Base-by-base conservation (phyloP, 92 coral and sea anemone species). In the Isaurus tuberculatus region DNA sequence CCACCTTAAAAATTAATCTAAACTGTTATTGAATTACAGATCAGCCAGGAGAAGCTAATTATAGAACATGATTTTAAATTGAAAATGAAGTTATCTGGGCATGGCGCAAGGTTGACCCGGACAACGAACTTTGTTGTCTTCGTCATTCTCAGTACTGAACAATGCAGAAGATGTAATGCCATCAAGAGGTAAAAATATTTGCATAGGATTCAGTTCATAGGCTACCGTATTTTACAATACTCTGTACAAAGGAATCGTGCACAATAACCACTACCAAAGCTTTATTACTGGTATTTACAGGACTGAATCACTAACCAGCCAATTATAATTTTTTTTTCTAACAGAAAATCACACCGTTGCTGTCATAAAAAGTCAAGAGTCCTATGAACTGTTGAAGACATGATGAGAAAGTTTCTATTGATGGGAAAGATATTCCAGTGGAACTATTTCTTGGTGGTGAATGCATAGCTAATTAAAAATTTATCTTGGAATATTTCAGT, bases 91-190 rank as follows among this genome's bases (percentile, higher is more conserved):
- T 26, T 84, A 29, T 72, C 83, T 74, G 88, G 88, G 20, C 77
- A 84, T 74, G 88, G 88, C 17, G 83, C 88, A 34, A 84, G 43
- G 64, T 74, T 84, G 83, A 31, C 87, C 0, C 3, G 87, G 70
- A 15, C 74, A 20, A 84, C 88, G 20, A 58, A 53, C 71, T 84
- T 84, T 64, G 83, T 74, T 42, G 66, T 84, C 28, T 60, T 84
- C n/a, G 20, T 84, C 88, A 33, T 84, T 55, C 34, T 84, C 53
- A 10, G 53, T 6, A 44, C 53, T 44, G 53, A 44, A 44, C 53
- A 10, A 44, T 57, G 65, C 65, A 57, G 65, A 57, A 57, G 28
- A 57, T 57, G 65, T 57, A 20, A 57, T 57, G 65, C 5, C 25
- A 19, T 57, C 65, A n/a, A 57, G 28, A 57, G 65, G 29, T 57